A percentile compares a stretch with the other conserved stretches of the same genome.
Evolutionary conservation across 2,113 vertebrate species (phyloP).

Genomic region (Carassius gibelio): DNA sequence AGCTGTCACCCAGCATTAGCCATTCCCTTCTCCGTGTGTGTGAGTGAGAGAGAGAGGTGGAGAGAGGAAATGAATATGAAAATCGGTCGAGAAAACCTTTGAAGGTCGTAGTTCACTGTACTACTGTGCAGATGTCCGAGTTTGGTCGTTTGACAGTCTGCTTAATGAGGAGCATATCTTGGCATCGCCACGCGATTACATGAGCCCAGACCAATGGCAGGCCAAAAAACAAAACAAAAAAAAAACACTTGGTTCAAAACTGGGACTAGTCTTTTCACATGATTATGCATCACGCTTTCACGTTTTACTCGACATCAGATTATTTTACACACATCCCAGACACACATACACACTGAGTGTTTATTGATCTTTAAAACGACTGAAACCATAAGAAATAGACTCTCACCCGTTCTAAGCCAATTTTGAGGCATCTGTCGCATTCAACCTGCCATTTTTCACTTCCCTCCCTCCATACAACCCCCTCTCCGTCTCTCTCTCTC

Average conservation of each 20-base stretch:
- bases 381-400: constrained; percentile 24
- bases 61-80: constrained; percentile 43
- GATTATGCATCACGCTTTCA: neutral
- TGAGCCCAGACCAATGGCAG: neutral
- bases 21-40: constrained; percentile 59
- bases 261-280: constrained; percentile 9
- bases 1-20: constrained; percentile 79
- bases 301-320: neutral
- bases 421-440: constrained; percentile 53
- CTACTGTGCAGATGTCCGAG: constrained; percentile 43
- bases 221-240: neutral
- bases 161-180: constrained; percentile 20
- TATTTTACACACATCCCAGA: neutral
- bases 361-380: neutral
- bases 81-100: constrained; percentile 58
- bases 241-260: neutral
- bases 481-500: constrained; percentile 50
- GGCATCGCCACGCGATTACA: neutral
- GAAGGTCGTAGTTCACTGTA: constrained; percentile 69
- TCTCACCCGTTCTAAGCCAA: constrained; percentile 29
- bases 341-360: neutral
- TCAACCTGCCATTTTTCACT: constrained; percentile 32
- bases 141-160: constrained; percentile 24
- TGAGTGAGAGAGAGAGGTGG: constrained; percentile 43
- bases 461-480: constrained; percentile 43